These are phyloP conservation scores for Chrysomallon squamiferum DNA, from an alignment of 1,140 invertebrate genomes.

Conservation along the genomic window DNA sequence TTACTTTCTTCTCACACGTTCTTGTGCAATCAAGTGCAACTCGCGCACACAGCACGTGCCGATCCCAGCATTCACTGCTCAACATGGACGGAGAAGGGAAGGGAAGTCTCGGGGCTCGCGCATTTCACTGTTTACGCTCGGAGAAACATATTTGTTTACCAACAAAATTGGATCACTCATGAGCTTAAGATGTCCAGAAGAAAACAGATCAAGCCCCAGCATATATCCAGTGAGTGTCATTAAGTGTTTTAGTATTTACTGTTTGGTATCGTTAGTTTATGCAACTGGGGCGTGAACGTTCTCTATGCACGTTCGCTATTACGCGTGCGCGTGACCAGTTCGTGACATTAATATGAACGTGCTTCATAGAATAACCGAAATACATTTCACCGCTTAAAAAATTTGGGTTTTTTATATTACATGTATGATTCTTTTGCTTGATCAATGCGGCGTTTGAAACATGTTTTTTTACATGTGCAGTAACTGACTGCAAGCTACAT, in stretches of 20 bases:
- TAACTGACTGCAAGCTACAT: neutral
- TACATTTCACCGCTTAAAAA: neutral
- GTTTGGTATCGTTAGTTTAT: constrained; percentile 9
- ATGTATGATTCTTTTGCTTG: neutral
- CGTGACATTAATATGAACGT: constrained; percentile 20
- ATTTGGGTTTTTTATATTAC: neutral
- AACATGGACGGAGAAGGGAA: constrained; percentile 38
- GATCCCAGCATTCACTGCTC: constrained; percentile 47
- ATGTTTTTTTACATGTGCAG: neutral
- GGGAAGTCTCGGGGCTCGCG: constrained; percentile 30
- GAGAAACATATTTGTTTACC: constrained; percentile 27
- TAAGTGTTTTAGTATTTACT: constrained; percentile 11
- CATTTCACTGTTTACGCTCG: constrained; percentile 27
- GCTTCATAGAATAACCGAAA: constrained; percentile 11
- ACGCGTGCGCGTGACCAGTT: constrained; percentile 45
- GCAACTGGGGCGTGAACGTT: constrained; percentile 27
- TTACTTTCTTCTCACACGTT: neutral
- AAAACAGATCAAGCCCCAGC: constrained; percentile 50
- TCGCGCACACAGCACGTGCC: constrained; percentile 36
- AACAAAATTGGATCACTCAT: constrained; percentile 8
- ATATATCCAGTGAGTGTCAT: constrained; percentile 44
- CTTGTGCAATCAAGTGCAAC: constrained; percentile 13
- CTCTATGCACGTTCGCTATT: constrained; percentile 46
- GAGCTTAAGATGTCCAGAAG: constrained; percentile 46
- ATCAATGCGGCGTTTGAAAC: no score